A percentile compares a stretch with the other conserved stretches of the same genome.
Conservation (phyloP, 1,140 invertebrate species). For the Galendromus occidentalis region DNA sequence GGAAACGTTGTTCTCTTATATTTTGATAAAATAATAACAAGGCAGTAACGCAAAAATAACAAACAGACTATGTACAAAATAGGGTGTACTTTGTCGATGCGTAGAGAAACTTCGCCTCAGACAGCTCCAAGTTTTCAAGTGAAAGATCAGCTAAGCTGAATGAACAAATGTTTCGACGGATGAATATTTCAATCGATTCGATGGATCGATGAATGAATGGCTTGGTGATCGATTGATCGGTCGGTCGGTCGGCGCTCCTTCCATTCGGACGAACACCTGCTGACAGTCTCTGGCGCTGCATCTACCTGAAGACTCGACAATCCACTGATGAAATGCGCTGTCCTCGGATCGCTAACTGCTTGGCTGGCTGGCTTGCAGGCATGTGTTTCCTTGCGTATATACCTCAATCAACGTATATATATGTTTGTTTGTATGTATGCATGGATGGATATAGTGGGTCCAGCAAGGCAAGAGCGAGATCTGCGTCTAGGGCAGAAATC, state of each 20-base stretch:
- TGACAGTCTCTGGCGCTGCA: too few relatives aligned
- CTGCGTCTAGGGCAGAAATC: background rate
- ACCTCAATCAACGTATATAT: background rate
- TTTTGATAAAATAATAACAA: background rate
- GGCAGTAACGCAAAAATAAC: constrained; percentile 9
- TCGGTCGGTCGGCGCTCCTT: too few relatives aligned
- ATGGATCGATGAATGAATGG: background rate
- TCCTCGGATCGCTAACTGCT: background rate
- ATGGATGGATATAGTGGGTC: background rate
- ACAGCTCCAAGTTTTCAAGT: background rate
- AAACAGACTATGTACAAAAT: background rate
- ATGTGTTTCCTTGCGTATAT: too few relatives aligned
- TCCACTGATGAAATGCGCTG: background rate
- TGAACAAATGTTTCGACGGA: background rate
- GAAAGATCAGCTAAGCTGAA: background rate
- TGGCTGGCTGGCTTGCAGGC: too few relatives aligned
- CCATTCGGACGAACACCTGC: too few relatives aligned
- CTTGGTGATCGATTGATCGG: too few relatives aligned
- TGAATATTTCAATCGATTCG: background rate
- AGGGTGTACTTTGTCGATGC: background rate
- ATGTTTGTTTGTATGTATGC: background rate
- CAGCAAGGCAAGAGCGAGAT: background rate
- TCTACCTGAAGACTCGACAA: too few relatives aligned
- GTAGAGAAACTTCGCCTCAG: background rate
- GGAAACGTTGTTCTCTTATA: background rate